Base-by-base conservation (phyloP, 2,113 vertebrate species). In the Xiphophorus hellerii region DNA sequence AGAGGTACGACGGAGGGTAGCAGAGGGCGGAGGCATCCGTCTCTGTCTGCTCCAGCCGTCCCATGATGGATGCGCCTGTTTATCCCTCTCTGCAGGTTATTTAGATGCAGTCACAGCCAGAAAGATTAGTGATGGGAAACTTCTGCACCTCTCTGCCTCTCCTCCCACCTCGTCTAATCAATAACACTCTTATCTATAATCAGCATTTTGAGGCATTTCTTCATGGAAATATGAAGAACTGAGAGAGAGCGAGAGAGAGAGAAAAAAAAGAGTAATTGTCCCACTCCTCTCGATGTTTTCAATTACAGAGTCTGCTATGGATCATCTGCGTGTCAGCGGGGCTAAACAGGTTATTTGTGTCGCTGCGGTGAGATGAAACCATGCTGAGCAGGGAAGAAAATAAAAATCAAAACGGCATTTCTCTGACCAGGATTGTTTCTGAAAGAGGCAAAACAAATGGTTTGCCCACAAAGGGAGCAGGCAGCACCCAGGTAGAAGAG, bases 81-180 rank as follows among this genome's bases (percentile, higher is more conserved):
- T 92, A 94, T 92, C 84, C 89, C 86, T 81, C 83, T 89, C 91
- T 90, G 90, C 91, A 92, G 92, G 92, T 93, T 93, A 92, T 94
- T 94, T 92, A 91, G 92, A 92, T 92, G 92, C 93, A 90, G 90
- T 87, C 86, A 77, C 82, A 86, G 87, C 83, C 82, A 77, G 87
- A 86, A 84, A 88, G 90, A 94, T 92, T 90, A 87, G 86, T 91
- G 92, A 92, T 89, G 89, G 90, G 90, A 83, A 93, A 90, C 88
- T 87, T 82, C 88, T 84, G 81, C 87, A 85, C 81, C 92, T 80
- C 80, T 76, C 83, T 73, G 37, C 85, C 83, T 87, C 78, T 82
- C 87, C 72, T 79, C 85, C 83, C 86, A 87, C 69, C 81, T 81
- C 74, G 71, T 84, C 85, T 78, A 88, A 91, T 92, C 92, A 91